Base-by-base conservation (phyloP, 2,888 invertebrate genomes). In the Spatulosminthurus flaviceps region DNA sequence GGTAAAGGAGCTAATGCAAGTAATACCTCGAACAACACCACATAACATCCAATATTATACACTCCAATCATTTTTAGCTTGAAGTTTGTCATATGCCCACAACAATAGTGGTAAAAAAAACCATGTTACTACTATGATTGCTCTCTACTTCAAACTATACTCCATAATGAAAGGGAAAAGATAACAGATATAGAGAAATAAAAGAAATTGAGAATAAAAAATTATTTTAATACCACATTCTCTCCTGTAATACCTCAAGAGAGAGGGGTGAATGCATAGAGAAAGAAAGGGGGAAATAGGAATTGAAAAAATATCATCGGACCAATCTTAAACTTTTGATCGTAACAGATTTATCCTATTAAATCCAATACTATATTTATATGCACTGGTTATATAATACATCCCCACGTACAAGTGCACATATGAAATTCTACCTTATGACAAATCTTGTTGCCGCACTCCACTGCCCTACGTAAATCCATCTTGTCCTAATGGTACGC, bases 1-100 rank as follows among this genome's bases (percentile, higher is more conserved):
- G 66, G 66, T 78, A 78, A 72, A 72, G n/a, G n/a, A 78, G 41
- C 41, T 64, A 72, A 72, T 71, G 71, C 64, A 72, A 78, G 70
- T 77, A 77, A 77, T 77, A 77, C 71, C 70, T 60, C 70, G 71
- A 77, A 77, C 70, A 77, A 77, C 42, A 60, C 26, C 26, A 19
- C 22, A 28, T 41, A 11, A 13, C 26, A 42, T 70, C 9, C 51
- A 51, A 69, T 43, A 34, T 66, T 34, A n/a, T 41, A 66, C 67
- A 76, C 42, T 69, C 76, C 61, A 61, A 66, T n/a, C n/a, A n/a
- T n/a, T 75, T 73, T 34, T 34, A 9, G 34, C 34, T 34, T n/a
- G n/a, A n/a, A n/a, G n/a, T n/a, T n/a, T n/a, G n/a, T n/a, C n/a
- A n/a, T n/a, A n/a, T n/a, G n/a, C n/a, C n/a, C n/a, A n/a, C n/a